Conservation (phyloP, 1,140 invertebrate species). For the Calliphora vicina region DNA sequence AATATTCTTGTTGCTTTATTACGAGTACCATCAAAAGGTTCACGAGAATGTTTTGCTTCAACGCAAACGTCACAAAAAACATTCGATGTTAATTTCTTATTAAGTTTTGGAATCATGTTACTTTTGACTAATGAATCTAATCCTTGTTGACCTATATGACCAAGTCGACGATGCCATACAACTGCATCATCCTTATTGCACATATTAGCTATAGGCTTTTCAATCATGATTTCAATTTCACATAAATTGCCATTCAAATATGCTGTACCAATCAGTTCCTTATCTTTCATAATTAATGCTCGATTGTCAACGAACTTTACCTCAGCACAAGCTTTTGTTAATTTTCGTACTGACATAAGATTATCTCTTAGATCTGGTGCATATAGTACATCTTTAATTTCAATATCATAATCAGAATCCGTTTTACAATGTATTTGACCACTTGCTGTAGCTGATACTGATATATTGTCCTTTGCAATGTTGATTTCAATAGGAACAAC, state of each 20-base stretch:
- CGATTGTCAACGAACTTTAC: neutral
- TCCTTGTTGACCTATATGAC: neutral
- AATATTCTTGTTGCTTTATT: slow-evolving; percentile 35
- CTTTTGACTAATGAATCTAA: neutral
- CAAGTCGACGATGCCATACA: neutral
- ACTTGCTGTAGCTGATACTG: neutral
- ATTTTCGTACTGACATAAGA: neutral
- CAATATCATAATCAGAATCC: too few relatives aligned
- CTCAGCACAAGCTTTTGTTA: neutral
- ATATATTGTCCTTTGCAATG: neutral
- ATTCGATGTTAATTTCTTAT: too few relatives aligned
- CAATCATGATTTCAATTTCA: neutral
- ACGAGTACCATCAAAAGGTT: neutral
- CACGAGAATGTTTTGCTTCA: neutral
- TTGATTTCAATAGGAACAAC: neutral
- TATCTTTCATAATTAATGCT: too few relatives aligned
- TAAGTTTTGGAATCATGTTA: neutral
- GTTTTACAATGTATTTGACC: too few relatives aligned
- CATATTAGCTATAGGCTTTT: neutral
- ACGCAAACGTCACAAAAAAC: too few relatives aligned
- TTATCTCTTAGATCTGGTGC: neutral
- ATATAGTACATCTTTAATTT: neutral
- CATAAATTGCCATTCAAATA: neutral
- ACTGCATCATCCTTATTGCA: neutral
- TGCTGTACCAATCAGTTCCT: too few relatives aligned